Conservation (phyloP, 1,140 invertebrate species). For the Drosophila seguyi region DNA sequence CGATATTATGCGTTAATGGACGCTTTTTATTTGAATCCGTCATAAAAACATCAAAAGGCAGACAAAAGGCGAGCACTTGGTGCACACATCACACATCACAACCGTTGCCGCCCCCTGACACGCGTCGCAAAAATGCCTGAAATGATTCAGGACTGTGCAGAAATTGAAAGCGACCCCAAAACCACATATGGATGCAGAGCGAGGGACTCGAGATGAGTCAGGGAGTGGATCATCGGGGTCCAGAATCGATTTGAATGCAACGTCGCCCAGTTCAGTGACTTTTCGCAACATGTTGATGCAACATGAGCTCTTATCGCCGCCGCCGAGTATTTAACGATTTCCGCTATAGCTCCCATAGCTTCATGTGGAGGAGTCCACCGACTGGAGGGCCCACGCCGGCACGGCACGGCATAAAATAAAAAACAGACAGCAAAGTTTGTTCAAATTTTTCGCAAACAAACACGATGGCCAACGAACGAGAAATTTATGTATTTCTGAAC, state of each 20-base stretch:
- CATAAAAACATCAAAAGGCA: conserved; percentile 59
- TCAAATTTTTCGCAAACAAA: conserved; percentile 27
- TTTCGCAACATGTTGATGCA: conserved; percentile 74
- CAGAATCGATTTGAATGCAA: conserved; percentile 68
- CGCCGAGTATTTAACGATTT: conserved; percentile 71
- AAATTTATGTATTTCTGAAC: conserved; percentile 57
- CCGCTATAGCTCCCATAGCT: conserved; percentile 42
- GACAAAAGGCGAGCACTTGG: conserved; percentile 42
- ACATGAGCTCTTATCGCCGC: conserved; percentile 55
- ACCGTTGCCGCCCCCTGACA: conserved; percentile 35
- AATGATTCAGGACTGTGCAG: conserved; percentile 67
- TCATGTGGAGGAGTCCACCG: conserved; percentile 52
- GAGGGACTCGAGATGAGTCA: conserved; percentile 53
- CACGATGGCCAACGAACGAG: conserved; percentile 38
- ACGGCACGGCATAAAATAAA: conserved; percentile 8
- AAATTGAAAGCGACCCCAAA: conserved; percentile 68
- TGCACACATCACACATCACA: conserved; percentile 10
- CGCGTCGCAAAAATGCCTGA: conserved; percentile 43
- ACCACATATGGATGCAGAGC: conserved; percentile 15
- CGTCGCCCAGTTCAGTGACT: conserved; percentile 60
- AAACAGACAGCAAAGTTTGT: conserved; percentile 25
- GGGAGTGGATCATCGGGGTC: conserved; percentile 45
- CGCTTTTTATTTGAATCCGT: conserved; percentile 65
- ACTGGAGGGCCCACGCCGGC: conserved; percentile 51
- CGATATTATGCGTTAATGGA: conserved; percentile 56